phyloP scores from a whole-genome alignment of 53 echinoderm and acorn worm species.

The Hippasteria phrygiana region DNA sequence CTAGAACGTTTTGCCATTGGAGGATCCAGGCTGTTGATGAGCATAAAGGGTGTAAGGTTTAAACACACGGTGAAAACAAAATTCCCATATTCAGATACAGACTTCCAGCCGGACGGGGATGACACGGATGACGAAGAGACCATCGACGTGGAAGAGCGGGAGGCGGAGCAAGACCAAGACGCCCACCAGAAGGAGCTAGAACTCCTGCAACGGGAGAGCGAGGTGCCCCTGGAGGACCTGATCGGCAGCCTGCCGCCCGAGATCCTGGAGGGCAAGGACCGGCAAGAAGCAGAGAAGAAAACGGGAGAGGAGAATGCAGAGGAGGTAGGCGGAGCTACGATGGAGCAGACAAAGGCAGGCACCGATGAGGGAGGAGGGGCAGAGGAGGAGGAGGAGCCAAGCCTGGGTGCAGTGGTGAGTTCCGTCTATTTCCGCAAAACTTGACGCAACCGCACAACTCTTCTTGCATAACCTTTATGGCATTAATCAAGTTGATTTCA shows the following conservation, averaged over 20 bases:
- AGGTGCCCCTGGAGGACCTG: constrained; percentile 95
- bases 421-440: too few relatives aligned
- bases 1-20: too few relatives aligned
- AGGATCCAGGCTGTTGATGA: too few relatives aligned
- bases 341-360: too few relatives aligned
- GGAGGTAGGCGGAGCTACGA: not conserved
- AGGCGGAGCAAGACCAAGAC: constrained; percentile 72
- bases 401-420: constrained; percentile 83
- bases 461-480: too few relatives aligned
- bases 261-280: constrained; percentile 54
- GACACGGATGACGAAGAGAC: constrained; percentile 96
- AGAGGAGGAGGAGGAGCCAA: constrained; percentile 50
- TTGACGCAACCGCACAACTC: too few relatives aligned
- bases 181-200: constrained; percentile 82
- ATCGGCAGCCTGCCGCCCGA: constrained; percentile 81
- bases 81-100: constrained; percentile 70
- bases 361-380: constrained; percentile 11
- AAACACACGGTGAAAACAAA: too few relatives aligned
- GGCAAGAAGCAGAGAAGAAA: constrained; percentile 43
- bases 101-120: constrained; percentile 85
- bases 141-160: constrained; percentile 95
- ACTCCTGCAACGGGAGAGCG: constrained; percentile 87
- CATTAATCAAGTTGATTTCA: too few relatives aligned
- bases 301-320: not conserved
- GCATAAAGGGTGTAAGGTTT: too few relatives aligned